phyloP scores from a whole-genome alignment of 2,888 invertebrate genomes.

The Euspilapteryx auroguttella region DNA sequence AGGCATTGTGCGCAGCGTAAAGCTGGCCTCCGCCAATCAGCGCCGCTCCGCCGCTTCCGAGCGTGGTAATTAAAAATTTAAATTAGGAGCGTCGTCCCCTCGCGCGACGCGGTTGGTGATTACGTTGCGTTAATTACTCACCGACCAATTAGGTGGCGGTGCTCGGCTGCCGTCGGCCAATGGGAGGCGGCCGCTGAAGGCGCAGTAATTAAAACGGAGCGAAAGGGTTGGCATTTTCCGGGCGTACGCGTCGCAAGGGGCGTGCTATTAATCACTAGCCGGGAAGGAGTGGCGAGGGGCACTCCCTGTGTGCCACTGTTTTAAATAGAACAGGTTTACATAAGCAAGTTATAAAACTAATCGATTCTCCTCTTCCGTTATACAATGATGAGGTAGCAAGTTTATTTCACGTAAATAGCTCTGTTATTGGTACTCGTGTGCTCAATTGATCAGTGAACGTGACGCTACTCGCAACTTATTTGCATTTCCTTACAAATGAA shows the following conservation, averaged over 20 bases:
- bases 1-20: constrained; percentile 33
- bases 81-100: constrained; percentile 41
- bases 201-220: constrained; percentile 55
- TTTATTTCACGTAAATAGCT: too few species aligned
- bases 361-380: too few species aligned
- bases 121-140: constrained; percentile 49
- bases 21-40: constrained; percentile 31
- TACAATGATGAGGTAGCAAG: too few species aligned
- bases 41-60: constrained; percentile 13
- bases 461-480: too few species aligned
- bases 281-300: constrained; percentile 20
- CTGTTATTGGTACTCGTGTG: too few species aligned
- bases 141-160: constrained; percentile 51
- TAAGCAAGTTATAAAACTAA: too few species aligned
- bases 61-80: constrained; percentile 53
- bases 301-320: not conserved
- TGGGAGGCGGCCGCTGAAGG: constrained; percentile 39
- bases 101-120: constrained; percentile 43
- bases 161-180: constrained; percentile 31
- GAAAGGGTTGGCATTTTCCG: constrained; percentile 58
- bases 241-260: constrained; percentile 24
- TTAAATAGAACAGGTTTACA: too few species aligned
- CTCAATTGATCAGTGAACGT: too few species aligned
- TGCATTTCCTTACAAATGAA: too few species aligned
- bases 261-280: constrained; percentile 42